Evolutionary conservation across 2,113 vertebrate genomes (phyloP).

Genomic region (Laterallus jamaicensis): DNA sequence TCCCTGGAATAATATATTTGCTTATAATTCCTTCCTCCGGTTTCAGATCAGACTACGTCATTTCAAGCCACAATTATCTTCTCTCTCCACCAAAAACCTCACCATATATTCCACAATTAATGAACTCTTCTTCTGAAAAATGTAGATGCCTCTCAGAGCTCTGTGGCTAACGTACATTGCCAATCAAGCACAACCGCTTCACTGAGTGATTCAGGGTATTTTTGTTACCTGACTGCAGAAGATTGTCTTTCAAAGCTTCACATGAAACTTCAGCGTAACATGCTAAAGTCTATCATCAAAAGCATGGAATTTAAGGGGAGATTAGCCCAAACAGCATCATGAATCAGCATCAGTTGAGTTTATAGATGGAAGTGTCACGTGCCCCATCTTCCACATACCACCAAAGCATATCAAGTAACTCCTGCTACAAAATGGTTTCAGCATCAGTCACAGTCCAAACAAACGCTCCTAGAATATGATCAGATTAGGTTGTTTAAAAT

Average conservation of each 20-base stretch:
- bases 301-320: slow-evolving; percentile 2
- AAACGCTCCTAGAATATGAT: slow-evolving; percentile 49
- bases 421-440: slow-evolving; percentile 55
- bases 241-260: background rate
- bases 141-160: background rate
- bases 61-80: background rate
- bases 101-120: background rate
- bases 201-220: background rate
- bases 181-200: background rate
- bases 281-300: background rate
- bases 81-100: background rate
- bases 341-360: background rate
- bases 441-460: slow-evolving; percentile 60
- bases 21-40: background rate
- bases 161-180: background rate
- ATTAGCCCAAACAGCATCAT: background rate
- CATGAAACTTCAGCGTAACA: background rate
- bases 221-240: background rate
- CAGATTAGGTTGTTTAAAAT: slow-evolving; percentile 69
- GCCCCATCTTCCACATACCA: background rate
- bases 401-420: slow-evolving; percentile 15
- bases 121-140: background rate
- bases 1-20: background rate
- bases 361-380: background rate
- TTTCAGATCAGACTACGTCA: background rate